phyloP scores from a whole-genome alignment of 2,113 vertebrate genomes.

The Ictalurus punctatus region DNA sequence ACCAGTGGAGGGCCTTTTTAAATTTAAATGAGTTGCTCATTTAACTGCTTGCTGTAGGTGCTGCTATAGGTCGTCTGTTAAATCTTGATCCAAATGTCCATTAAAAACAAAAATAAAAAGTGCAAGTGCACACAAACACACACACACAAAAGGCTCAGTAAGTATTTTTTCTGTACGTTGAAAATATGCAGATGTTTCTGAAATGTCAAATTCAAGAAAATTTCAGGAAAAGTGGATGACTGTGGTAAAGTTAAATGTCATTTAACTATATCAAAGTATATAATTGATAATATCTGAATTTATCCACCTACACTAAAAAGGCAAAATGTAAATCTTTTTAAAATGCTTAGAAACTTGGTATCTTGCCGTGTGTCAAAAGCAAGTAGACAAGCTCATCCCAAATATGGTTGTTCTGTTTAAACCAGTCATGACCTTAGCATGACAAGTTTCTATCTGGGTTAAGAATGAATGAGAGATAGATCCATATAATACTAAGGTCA shows the following conservation, averaged over 20 bases:
- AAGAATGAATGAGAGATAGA: background rate
- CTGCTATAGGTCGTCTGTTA: background rate
- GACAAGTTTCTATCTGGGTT: background rate
- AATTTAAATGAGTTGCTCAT: background rate
- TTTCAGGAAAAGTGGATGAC: conserved; percentile 4
- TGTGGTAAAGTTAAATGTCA: conserved; percentile 1
- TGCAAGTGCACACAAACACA: background rate
- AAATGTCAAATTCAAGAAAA: conserved; percentile 8
- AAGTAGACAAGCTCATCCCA: background rate
- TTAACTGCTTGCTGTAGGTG: background rate
- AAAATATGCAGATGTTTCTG: background rate
- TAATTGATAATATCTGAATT: conserved; percentile 6
- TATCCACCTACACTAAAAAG: conserved; percentile 1
- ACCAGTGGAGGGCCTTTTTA: background rate
- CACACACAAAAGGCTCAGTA: background rate
- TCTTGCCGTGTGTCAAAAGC: background rate
- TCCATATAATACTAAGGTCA: background rate
- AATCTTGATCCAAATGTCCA: background rate
- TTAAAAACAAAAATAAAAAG: background rate
- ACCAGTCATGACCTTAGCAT: background rate
- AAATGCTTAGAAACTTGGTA: background rate
- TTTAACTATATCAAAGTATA: conserved; percentile 1
- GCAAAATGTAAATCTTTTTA: background rate
- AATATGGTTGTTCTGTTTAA: background rate
- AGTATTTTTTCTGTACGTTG: background rate